Evolutionary conservation across 92 coral and sea anemone species (phyloP).

Genomic region (Parazoanthus atlanticus): DNA sequence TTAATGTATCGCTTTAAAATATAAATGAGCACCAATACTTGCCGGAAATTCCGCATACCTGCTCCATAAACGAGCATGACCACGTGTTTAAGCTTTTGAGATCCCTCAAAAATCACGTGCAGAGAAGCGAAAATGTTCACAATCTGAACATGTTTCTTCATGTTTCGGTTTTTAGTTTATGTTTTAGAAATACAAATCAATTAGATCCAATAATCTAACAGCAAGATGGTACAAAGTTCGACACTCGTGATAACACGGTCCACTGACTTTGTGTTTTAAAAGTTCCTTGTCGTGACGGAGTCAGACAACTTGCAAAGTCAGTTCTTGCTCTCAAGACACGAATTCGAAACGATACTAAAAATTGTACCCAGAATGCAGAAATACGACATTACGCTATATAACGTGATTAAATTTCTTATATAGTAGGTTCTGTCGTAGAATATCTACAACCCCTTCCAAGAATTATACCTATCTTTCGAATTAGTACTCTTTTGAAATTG

Average conservation of each 20-base stretch:
- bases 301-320: background rate
- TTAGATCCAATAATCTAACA: background rate
- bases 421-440: background rate
- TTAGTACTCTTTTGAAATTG: background rate
- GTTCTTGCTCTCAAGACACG: background rate
- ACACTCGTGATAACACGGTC: background rate
- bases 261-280: background rate
- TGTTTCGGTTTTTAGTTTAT: background rate
- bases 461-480: too few species aligned
- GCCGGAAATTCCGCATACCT: background rate
- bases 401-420: too few species aligned
- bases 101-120: background rate
- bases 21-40: too few species aligned
- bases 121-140: background rate
- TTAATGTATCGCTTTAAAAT: too few species aligned
- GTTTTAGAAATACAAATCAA: too few species aligned
- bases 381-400: too few species aligned
- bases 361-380: background rate
- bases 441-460: too few species aligned
- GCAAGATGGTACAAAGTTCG: background rate
- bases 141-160: background rate
- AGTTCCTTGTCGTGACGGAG: background rate
- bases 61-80: background rate
- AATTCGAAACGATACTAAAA: background rate
- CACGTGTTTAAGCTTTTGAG: background rate